These are phyloP conservation scores for Poecilia wingei DNA, from an alignment of 2,797 vertebrate species.

Conservation along the genomic window DNA sequence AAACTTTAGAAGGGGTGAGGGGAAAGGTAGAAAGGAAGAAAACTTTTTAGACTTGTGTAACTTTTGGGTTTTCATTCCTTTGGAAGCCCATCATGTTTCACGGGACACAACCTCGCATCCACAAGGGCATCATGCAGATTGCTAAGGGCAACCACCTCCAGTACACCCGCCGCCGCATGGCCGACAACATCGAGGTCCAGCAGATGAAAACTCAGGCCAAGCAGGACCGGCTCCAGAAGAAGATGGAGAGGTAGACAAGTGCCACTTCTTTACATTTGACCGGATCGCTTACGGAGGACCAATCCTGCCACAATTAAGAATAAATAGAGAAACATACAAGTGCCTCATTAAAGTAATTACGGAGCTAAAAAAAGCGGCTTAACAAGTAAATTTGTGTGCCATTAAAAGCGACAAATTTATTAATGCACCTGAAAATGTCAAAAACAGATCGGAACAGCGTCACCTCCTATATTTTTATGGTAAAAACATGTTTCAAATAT, in stretches of 20 bases:
- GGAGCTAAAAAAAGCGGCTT: no score
- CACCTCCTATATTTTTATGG: no score
- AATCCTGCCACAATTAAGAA: no score
- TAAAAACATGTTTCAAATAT: no score
- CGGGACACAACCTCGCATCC: conserved; percentile 89
- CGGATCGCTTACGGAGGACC: no score
- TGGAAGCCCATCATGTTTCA: conserved; percentile 93
- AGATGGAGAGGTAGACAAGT: conserved; percentile 87
- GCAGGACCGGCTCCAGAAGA: conserved; percentile 92
- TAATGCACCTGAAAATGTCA: no score
- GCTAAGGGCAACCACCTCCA: conserved; percentile 97
- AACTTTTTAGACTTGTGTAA: neutral
- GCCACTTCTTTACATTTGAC: neutral
- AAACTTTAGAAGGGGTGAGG: neutral
- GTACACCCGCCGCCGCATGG: conserved; percentile 92
- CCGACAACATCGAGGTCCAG: conserved; percentile 96
- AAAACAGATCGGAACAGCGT: no score
- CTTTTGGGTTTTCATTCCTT: neutral
- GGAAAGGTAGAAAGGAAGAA: neutral
- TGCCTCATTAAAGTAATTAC: no score
- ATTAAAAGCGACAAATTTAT: no score
- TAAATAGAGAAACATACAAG: no score
- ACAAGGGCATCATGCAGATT: conserved; percentile 93
- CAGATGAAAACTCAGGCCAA: conserved; percentile 98
- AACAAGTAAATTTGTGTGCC: no score